Evolutionary conservation across 2,888 invertebrate genomes (phyloP).

Genomic region (Pachliopta kotzebuea): DNA sequence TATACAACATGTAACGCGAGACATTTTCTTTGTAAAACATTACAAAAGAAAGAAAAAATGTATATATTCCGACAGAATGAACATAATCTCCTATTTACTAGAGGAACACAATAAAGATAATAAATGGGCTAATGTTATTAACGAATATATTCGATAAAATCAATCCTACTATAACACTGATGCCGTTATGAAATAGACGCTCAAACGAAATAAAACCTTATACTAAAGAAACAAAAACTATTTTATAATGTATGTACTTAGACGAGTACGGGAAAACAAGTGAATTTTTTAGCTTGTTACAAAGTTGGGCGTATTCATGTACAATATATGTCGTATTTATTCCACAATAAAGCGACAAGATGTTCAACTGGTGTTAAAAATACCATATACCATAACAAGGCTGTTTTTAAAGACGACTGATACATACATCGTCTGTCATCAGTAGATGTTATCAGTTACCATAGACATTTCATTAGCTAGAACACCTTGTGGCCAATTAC

Average conservation of each 20-base stretch:
- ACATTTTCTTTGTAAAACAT: conserved; percentile 27
- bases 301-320: too few relatives aligned
- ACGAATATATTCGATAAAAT: conserved; percentile 44
- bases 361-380: too few relatives aligned
- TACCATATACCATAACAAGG: too few relatives aligned
- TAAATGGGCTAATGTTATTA: conserved; percentile 49
- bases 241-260: not conserved
- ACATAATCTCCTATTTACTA: conserved; percentile 39
- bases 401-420: too few relatives aligned
- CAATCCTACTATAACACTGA: conserved; percentile 39
- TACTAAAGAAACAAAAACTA: not conserved
- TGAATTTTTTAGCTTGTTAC: too few relatives aligned
- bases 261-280: too few relatives aligned
- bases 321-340: too few relatives aligned
- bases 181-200: conserved; percentile 22
- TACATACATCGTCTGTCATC: too few relatives aligned
- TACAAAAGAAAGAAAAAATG: conserved; percentile 35
- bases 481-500: too few relatives aligned
- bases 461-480: too few relatives aligned
- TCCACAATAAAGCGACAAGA: too few relatives aligned
- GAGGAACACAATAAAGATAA: conserved; percentile 42
- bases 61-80: conserved; percentile 37
- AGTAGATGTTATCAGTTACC: too few relatives aligned
- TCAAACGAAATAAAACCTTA: conserved; percentile 2
- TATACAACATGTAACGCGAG: conserved; percentile 19